A percentile compares a stretch with the other conserved stretches of the same genome.
These are phyloP conservation scores for Litoditis marina DNA, from an alignment of 2,888 invertebrate genomes.

Conservation along the genomic window DNA sequence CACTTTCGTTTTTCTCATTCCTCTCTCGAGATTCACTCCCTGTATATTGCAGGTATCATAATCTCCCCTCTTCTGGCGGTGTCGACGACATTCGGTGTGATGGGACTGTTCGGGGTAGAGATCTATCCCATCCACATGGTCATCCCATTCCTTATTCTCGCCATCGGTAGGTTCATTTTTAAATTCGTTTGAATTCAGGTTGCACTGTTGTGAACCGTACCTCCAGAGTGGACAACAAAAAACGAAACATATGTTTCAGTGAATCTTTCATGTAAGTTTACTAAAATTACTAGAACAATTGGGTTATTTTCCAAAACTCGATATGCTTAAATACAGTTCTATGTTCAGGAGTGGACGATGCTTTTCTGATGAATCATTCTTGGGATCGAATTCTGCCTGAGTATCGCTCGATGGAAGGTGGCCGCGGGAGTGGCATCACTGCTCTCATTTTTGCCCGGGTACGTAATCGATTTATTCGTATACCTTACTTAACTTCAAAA, in stretches of 20 bases:
- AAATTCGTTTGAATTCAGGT: too few relatives aligned
- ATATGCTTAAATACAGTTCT: not conserved
- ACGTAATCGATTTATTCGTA: not conserved
- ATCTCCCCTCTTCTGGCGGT: conserved; percentile 23
- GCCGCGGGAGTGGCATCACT: not conserved
- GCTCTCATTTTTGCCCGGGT: not conserved
- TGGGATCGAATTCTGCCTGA: conserved; percentile 19
- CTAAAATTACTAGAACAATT: too few relatives aligned
- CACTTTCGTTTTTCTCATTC: too few relatives aligned
- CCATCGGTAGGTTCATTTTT: conserved; percentile 23
- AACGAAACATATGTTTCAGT: too few relatives aligned
- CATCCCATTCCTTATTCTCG: conserved; percentile 28
- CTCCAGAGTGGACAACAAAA: too few relatives aligned
- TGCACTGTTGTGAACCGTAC: too few relatives aligned
- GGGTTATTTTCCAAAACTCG: too few relatives aligned
- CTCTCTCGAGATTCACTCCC: too few relatives aligned
- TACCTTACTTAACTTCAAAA: too few relatives aligned
- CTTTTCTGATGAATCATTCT: conserved; percentile 28
- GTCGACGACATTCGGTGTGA: conserved; percentile 25
- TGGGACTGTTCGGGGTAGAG: conserved; percentile 18
- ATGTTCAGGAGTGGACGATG: conserved; percentile 30
- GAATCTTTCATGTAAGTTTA: too few relatives aligned
- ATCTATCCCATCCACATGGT: conserved; percentile 30
- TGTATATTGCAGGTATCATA: conserved; percentile 13
- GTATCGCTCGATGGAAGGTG: conserved; percentile 4